Evolutionary conservation across 2,113 vertebrate genomes (phyloP), one percentile per base, ranked within the genome.

Genomic region (Hydrochoerus hydrochaeris): DNA sequence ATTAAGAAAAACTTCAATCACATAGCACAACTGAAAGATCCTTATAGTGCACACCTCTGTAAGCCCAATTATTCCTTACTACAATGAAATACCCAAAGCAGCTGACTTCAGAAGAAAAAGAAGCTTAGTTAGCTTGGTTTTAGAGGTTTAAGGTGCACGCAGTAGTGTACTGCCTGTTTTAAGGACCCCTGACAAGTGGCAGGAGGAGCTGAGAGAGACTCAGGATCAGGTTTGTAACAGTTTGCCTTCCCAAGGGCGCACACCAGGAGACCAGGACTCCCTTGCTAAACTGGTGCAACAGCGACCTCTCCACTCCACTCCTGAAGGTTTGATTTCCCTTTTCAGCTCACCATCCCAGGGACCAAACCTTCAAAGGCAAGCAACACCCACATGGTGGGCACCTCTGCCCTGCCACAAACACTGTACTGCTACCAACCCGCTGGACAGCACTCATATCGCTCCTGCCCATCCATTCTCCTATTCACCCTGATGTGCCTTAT

Each of bases 1-100:
- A 87, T 49, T 57, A 67, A 7, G 63, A 88, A 41, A 78, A 30
- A 46, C 90, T 92, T 88, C 52, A 88, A 95, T 62, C 49, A 85
- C 7, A 85, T 5, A 32, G 57, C 16, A 60, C 54, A 92, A 35
- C 4, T 81, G 57, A 82, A 90, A 94, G n/a, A n/a, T 65, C 75
- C 35, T 60, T 65, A 85, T 6, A 92, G n/a, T 75, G 46, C 69
- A 82, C 20, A 22, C 22, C 38, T 69, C 19, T 75, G 44, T 60
- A 41, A 80, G 26, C 41, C 17, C 17, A 6, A 12, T 83, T 49
- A 65, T 65, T 58, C 58, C 28, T 52, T 44, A 63, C 9, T 75
- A 14, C 38, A 75, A 41, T 58, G 35, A 38, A 83, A 84, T 35
- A 63, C 32, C 4, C n/a, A 63, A 49, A 35, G 1, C 17, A 73